Percentiles rank a stretch among this genome's conserved stretches.
These are phyloP conservation scores for Andrena marginata DNA, from an alignment of 2,888 invertebrate species.

Conservation along the genomic window DNA sequence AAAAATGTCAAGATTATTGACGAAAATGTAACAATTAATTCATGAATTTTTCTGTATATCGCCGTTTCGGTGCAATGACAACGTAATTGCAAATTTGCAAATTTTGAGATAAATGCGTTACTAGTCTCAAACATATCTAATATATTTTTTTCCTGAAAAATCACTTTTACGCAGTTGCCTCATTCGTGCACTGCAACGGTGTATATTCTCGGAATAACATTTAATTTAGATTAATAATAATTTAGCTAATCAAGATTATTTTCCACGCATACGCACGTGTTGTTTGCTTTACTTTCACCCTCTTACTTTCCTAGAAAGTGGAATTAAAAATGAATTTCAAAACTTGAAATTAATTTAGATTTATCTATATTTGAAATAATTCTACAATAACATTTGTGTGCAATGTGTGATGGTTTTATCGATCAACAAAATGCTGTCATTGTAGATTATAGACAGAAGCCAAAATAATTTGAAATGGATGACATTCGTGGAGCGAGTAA, in stretches of 20 bases:
- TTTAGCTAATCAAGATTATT: neutral
- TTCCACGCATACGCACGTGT: neutral
- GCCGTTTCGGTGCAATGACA: too few relatives aligned
- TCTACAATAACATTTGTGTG: neutral
- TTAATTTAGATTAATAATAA: neutral
- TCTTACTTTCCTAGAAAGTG: neutral
- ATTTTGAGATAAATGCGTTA: too few relatives aligned
- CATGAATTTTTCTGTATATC: neutral
- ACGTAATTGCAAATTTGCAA: too few relatives aligned
- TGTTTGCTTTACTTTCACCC: neutral
- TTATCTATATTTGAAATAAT: neutral
- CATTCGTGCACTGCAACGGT: too few relatives aligned
- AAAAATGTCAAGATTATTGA: neutral
- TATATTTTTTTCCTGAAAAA: too few relatives aligned
- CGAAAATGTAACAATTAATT: constrained; percentile 1
- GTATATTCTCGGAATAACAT: neutral
- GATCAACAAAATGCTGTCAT: neutral
- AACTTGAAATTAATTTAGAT: neutral
- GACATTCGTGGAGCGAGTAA: constrained; percentile 29
- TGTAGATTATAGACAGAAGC: neutral
- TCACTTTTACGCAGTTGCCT: too few relatives aligned
- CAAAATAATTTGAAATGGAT: constrained; percentile 6
- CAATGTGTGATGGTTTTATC: neutral
- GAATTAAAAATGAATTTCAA: neutral
- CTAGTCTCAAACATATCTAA: too few relatives aligned